Percentiles rank a stretch among this genome's conserved stretches.
Evolutionary conservation across 2,797 vertebrate species (phyloP).

Genomic region (Sciaenops ocellatus): DNA sequence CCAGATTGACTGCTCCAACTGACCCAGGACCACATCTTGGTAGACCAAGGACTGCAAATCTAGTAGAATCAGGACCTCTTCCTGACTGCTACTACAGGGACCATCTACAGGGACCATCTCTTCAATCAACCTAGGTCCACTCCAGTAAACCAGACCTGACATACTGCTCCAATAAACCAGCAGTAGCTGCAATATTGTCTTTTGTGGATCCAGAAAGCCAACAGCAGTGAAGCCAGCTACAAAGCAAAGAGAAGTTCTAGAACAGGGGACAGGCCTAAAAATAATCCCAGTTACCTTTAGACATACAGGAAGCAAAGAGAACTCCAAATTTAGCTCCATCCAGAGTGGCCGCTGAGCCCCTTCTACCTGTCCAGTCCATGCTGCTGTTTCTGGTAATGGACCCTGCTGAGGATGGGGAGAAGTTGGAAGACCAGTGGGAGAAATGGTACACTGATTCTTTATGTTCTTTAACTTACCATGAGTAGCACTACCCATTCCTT

Average conservation of each 20-base stretch:
- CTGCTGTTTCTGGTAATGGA: slow-evolving; percentile 60
- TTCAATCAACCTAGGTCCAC: neutral
- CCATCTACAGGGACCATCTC: neutral
- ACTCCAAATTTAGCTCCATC: neutral
- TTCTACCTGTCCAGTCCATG: neutral
- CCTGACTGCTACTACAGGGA: neutral
- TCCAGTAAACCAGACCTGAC: neutral
- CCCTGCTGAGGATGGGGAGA: slow-evolving; percentile 62
- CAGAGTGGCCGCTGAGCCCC: neutral
- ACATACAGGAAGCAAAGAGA: neutral
- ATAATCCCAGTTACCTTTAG: neutral
- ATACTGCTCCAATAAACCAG: neutral
- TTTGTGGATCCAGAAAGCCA: neutral
- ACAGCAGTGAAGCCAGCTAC: neutral
- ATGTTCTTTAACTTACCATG: neutral
- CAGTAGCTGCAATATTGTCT: neutral
- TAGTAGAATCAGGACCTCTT: neutral
- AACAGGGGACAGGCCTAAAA: neutral
- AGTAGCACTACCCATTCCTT: too few relatives aligned
- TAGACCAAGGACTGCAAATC: neutral
- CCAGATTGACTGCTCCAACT: too few relatives aligned
- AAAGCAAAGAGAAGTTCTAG: neutral
- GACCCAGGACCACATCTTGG: neutral
- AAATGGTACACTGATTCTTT: neutral
- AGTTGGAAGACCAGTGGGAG: slow-evolving; percentile 44